Base-by-base conservation (phyloP, 1,140 invertebrate species). In the Helicoverpa zea region DNA sequence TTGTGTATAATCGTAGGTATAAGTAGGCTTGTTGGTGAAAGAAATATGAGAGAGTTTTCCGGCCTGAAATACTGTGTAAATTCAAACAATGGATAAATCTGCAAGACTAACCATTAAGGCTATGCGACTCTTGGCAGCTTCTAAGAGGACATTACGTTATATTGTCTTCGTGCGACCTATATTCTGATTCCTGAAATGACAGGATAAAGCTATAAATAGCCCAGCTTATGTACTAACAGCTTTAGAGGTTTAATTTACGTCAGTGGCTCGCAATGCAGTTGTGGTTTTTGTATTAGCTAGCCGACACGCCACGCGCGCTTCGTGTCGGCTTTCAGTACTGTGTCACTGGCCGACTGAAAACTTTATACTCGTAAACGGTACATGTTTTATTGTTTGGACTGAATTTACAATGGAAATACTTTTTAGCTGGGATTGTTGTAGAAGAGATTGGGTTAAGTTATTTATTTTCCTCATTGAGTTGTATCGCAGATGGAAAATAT, bases 251-350 rank as follows among this genome's bases (percentile, higher is more conserved):
- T 18, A 68, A 68, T 49, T 49, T 49, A 68, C 14, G 43, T 3
- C 49, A 12, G 43, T 49, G 18, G 52, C 30, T 72, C 68, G 68
- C 68, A 72, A 72, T 72, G 68, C 68, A 54, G 68, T 52, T 10
- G 23, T 29, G 30, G 14, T 72, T 52, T 54, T 13, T 30, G 47
- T 43, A 52, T 2, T 72, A 23, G 68, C 23, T 54, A 4, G 49
- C 23, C 23, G 18, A 52, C 68, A 52, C 68, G 68, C 10, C 59
- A 35, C 49, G 68, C 68, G 43, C 13, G 64, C 23, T 9, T 43
- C 35, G 47, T 29, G 47, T 52, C 47, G 47, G 68, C 13, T 18
- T 18, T 52, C 68, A 12, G 49, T 23, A 54, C 66, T 49, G 16
- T 68, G 64, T 68, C 64, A 49, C 43, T 11, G 43, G 5, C 18